Evolutionary conservation across 2,888 invertebrate species (phyloP), one percentile per base, ranked within the genome.

Genomic region (Lasius fuliginosus): DNA sequence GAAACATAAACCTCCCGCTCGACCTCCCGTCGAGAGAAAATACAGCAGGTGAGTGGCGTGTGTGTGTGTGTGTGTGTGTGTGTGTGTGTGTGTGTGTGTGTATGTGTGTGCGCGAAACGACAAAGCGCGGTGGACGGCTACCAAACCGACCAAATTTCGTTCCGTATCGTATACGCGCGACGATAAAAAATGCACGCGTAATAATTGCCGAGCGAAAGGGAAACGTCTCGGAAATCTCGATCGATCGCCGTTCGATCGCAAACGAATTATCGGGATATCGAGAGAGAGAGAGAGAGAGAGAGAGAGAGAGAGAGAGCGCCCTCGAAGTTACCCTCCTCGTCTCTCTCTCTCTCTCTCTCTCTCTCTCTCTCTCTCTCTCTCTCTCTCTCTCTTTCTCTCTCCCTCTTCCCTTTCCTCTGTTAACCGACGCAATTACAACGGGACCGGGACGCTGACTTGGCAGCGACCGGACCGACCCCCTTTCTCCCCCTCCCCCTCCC

Each of bases 391-490:
- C 23, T 23, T 23, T 23, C 23, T 23, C 23, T 30, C 30, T 3
- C 30, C 30, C 30, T 18, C 49, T 6, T 18, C 49, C 49, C 49
- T 18, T 49, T 49, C 6, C 49, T 1, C 30, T 1, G 6, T 1
- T 46, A 46, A 46, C 46, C 46, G 18, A 23, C 23, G 23, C 23
- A 23, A 83, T 83, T 83, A 85, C 85, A 33, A 71, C 36, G 30
- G 42, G 30, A 33, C 33, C 36, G 15, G 49, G 27, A 4, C 42
- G 42, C 46, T 49, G 85, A 83, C 75, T 85, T 85, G 75, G 85
- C 83, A 82, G 30, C 64, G 53, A 12, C 58, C 18, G 56, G 56
- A 53, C 69, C 12, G 30, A n/a, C 42, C 27, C 36, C 11, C 27
- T 27, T 6, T 9, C 36, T 23, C 40, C 53, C 46, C 12, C 15